Conservation (phyloP, 2,113 vertebrate species). For the Urocolius indicus region DNA sequence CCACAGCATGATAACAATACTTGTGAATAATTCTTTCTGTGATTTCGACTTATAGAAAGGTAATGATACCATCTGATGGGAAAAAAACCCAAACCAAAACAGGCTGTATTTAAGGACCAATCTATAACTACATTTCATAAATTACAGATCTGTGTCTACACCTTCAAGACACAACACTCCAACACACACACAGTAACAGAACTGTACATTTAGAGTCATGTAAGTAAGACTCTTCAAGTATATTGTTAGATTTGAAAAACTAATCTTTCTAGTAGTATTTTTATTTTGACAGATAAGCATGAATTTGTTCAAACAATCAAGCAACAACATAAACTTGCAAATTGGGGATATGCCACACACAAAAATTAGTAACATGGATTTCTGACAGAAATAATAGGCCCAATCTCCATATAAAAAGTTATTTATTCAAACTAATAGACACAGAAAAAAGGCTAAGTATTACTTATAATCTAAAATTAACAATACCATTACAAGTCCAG, state of each 20-base stretch:
- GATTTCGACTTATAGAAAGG: not conserved
- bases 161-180: not conserved
- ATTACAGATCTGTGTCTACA: not conserved
- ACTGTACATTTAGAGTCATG: not conserved
- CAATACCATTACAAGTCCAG: not conserved
- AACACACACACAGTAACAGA: not conserved
- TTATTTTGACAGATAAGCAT: not conserved
- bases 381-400: not conserved
- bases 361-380: not conserved
- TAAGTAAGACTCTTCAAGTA: not conserved
- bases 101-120: not conserved
- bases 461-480: not conserved
- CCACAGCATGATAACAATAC: not conserved
- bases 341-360: not conserved
- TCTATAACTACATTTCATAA: not conserved
- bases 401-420: not conserved
- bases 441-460: not conserved
- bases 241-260: not conserved
- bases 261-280: not conserved
- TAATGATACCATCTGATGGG: not conserved
- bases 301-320: not conserved
- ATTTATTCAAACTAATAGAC: not conserved
- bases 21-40: not conserved
- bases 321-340: not conserved
- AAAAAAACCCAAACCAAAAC: not conserved